Evolutionary conservation across 1,140 invertebrate species (phyloP).

Genomic region (Octopus bimaculoides): DNA sequence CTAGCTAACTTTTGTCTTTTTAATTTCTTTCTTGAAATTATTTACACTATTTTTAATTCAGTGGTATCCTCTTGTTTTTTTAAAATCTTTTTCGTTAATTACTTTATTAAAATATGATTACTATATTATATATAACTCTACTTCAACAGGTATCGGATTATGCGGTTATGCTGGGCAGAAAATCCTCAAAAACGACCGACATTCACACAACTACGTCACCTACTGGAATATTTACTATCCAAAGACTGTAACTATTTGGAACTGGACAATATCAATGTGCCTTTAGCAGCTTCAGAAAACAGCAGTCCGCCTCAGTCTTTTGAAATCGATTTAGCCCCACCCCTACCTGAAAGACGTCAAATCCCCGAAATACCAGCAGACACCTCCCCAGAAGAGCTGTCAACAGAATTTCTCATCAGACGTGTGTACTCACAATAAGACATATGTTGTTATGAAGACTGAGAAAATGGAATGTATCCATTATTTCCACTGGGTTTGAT

Average conservation of each 20-base stretch:
- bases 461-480: neutral
- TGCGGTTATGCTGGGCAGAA: slow-evolving; percentile 78
- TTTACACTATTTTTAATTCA: too few relatives aligned
- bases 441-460: neutral
- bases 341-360: neutral
- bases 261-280: slow-evolving; percentile 51
- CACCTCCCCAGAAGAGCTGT: neutral
- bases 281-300: slow-evolving; percentile 44
- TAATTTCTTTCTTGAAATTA: too few relatives aligned
- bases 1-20: too few relatives aligned
- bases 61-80: too few relatives aligned
- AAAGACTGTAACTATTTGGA: slow-evolving; percentile 53
- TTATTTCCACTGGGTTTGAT: neutral
- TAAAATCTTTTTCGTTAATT: too few relatives aligned
- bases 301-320: slow-evolving; percentile 28
- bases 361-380: neutral
- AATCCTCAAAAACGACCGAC: slow-evolving; percentile 72
- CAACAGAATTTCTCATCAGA: slow-evolving; percentile 9
- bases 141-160: slow-evolving; percentile 68
- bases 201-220: slow-evolving; percentile 67
- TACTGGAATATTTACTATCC: slow-evolving; percentile 65
- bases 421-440: neutral
- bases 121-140: too few relatives aligned
- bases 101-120: too few relatives aligned
- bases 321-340: neutral